Evolutionary conservation across 2,113 vertebrate species (phyloP).

Genomic region (Lasiurus cinereus): DNA sequence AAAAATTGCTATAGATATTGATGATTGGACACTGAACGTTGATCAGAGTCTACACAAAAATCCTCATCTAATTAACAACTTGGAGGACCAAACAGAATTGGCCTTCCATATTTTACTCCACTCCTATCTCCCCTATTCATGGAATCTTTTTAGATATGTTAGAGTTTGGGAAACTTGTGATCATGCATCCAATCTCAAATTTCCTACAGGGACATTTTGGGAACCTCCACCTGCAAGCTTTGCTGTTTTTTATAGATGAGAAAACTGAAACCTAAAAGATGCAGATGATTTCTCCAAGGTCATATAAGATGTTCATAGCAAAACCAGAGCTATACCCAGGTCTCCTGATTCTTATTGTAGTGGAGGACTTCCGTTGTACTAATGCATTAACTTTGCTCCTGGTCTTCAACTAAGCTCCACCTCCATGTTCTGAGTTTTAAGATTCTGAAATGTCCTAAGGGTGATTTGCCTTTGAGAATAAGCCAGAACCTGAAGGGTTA

Average conservation of each 20-base stretch:
- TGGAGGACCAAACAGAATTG: neutral
- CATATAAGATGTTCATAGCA: neutral
- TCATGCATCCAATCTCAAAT: neutral
- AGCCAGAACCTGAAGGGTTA: constrained; percentile 71
- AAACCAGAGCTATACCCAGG: neutral
- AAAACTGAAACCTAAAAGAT: constrained; percentile 45
- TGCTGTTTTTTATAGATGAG: constrained; percentile 5
- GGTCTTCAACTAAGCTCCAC: neutral
- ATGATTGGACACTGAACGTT: neutral
- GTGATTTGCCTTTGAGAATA: constrained; percentile 55
- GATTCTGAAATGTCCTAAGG: neutral
- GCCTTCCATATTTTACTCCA: neutral
- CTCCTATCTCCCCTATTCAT: neutral
- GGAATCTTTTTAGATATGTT: constrained; percentile 17
- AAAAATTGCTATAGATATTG: neutral
- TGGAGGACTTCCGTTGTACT: neutral
- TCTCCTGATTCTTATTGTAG: neutral
- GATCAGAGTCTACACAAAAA: neutral
- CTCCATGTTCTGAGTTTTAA: neutral
- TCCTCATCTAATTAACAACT: neutral
- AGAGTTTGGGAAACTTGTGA: neutral
- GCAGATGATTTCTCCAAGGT: constrained; percentile 4
- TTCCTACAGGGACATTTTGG: neutral
- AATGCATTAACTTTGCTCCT: neutral
- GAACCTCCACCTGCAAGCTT: neutral